Percentiles rank a stretch among this genome's conserved stretches.
phyloP scores from a whole-genome alignment of 2,797 vertebrate genomes.

The Otus scops region DNA sequence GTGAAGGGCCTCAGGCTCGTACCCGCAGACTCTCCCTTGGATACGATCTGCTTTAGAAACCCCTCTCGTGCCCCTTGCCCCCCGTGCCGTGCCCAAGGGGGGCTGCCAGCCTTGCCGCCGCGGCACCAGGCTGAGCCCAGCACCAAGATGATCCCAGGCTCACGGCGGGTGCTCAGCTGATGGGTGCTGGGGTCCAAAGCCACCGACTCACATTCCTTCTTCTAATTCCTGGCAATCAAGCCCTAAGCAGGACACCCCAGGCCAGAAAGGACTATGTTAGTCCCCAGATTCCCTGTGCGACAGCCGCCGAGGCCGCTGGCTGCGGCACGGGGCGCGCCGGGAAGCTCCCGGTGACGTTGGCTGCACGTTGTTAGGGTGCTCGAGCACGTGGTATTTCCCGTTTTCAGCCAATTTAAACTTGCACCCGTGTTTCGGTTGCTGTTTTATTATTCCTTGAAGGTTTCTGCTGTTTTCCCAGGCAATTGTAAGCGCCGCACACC shows the following conservation, averaged over 20 bases:
- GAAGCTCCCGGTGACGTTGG: background rate
- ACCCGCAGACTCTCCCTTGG: background rate
- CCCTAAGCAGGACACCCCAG: background rate
- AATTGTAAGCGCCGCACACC: background rate
- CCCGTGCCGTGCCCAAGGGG: background rate
- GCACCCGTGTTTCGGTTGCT: background rate
- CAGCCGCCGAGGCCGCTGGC: background rate
- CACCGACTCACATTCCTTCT: background rate
- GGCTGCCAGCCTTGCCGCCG: too few species aligned
- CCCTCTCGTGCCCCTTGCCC: background rate
- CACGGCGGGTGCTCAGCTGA: rapidly evolving
- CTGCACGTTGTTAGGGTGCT: background rate
- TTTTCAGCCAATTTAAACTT: background rate
- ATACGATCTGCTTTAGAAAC: background rate
- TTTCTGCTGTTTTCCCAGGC: background rate
- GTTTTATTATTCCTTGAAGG: background rate
- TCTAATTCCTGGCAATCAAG: background rate
- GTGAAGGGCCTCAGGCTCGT: background rate
- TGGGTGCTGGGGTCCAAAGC: background rate
- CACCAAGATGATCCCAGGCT: background rate
- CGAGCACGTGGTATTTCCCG: background rate
- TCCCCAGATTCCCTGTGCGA: background rate
- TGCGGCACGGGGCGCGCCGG: background rate
- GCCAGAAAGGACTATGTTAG: background rate
- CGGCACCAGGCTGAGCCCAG: background rate